A percentile compares a stretch with the other conserved stretches of the same genome.
These are phyloP conservation scores for Ophonus ardosiacus DNA, from an alignment of 2,888 invertebrate genomes.

Conservation along the genomic window DNA sequence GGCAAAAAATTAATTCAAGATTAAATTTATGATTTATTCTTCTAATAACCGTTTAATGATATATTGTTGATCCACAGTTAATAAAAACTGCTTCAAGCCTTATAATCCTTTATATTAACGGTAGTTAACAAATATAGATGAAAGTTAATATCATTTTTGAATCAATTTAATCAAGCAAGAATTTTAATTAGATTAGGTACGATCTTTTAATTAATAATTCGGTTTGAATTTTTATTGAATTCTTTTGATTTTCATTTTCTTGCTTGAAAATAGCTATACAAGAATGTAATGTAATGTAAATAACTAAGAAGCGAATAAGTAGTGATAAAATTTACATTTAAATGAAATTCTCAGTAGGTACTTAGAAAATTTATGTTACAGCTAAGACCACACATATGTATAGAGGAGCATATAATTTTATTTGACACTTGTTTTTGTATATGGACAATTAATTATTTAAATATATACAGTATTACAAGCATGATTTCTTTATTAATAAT, in stretches of 20 bases:
- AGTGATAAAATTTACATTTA: conserved; percentile 50
- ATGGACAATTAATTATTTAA: background rate
- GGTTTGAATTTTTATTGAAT: background rate
- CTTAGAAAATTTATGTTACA: background rate
- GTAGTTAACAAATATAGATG: background rate
- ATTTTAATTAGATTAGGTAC: background rate
- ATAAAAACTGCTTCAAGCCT: background rate
- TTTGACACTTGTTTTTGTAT: background rate
- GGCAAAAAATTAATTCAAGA: conserved; percentile 7
- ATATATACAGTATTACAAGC: background rate
- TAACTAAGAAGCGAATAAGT: conserved; percentile 20
- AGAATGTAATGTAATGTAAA: conserved; percentile 14
- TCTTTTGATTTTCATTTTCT: background rate
- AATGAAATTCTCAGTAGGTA: conserved; percentile 29
- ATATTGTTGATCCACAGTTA: background rate
- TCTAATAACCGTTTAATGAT: background rate
- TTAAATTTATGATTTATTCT: conserved; percentile 22
- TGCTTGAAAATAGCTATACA: background rate
- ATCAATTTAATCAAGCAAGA: background rate
- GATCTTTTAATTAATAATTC: background rate
- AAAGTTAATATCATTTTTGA: background rate
- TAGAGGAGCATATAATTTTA: background rate
- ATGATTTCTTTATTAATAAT: no score
- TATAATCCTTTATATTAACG: background rate
- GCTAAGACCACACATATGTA: background rate